Evolutionary conservation across 2,888 invertebrate species (phyloP).

Genomic region (Leistus spinibarbis): DNA sequence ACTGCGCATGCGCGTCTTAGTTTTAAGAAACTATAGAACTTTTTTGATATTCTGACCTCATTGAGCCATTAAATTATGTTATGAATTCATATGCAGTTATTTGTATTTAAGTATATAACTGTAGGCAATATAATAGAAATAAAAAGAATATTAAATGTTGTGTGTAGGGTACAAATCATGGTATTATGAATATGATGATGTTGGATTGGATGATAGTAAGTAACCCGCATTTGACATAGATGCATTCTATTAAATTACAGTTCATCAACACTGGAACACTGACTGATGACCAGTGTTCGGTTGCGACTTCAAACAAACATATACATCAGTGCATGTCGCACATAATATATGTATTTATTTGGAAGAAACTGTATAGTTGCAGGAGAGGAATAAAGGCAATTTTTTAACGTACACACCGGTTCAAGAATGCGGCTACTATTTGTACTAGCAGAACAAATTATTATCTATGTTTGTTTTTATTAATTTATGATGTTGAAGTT

Average conservation of each 20-base stretch:
- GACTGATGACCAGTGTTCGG: background rate
- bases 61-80: background rate
- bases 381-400: background rate
- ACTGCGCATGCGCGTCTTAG: background rate
- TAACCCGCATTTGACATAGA: slow-evolving; percentile 36
- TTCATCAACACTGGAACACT: slow-evolving; percentile 25
- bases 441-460: background rate
- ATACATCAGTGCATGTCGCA: background rate
- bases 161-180: background rate
- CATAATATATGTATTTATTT: background rate
- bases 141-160: slow-evolving; percentile 10
- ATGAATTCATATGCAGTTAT: background rate
- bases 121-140: background rate
- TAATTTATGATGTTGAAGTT: background rate
- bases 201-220: background rate
- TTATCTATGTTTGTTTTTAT: background rate
- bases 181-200: background rate
- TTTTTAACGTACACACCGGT: background rate
- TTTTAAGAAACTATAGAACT: background rate
- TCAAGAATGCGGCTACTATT: no score
- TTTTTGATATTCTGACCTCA: background rate
- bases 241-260: slow-evolving; percentile 39
- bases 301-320: background rate
- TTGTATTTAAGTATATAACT: background rate
- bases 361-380: background rate